phyloP scores from a whole-genome alignment of 2,797 vertebrate genomes.

The Sebastes elongatus region DNA sequence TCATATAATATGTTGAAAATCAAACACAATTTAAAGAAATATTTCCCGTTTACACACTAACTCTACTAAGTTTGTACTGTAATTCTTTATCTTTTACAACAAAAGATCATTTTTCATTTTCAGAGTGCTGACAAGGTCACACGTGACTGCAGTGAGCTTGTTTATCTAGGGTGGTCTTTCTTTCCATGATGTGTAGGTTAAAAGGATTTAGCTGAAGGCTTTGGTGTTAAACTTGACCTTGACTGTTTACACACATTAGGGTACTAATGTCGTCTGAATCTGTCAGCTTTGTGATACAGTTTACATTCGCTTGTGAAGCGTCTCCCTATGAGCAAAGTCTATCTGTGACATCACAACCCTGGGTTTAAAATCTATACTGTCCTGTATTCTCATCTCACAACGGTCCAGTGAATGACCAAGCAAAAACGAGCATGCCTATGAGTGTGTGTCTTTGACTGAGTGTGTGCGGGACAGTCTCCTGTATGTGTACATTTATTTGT shows the following conservation, averaged over 20 bases:
- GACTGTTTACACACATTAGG: conserved; percentile 40
- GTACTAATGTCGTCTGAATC: conserved; percentile 58
- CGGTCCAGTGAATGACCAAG: background rate
- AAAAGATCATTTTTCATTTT: background rate
- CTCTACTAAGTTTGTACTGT: background rate
- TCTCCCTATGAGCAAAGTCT: conserved; percentile 28
- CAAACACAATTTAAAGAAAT: background rate
- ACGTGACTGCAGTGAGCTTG: background rate
- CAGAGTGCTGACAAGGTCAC: conserved; percentile 18
- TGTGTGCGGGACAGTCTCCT: background rate
- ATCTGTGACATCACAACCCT: conserved; percentile 6
- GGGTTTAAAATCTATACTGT: conserved; percentile 8
- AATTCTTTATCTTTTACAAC: background rate
- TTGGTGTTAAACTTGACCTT: conserved; percentile 63
- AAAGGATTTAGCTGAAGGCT: conserved; percentile 32
- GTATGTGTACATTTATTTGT: conserved; percentile 19
- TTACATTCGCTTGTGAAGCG: conserved; percentile 67
- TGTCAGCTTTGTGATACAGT: conserved; percentile 77
- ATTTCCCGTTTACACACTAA: background rate
- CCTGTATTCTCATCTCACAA: background rate
- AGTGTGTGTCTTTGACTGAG: background rate
- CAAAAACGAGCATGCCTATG: background rate
- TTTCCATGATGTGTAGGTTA: conserved; percentile 32
- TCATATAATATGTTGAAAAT: background rate
- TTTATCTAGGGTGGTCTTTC: conserved; percentile 20